Conservation (phyloP, 2,888 invertebrate genomes). For the Andricus quercusramuli region DNA sequence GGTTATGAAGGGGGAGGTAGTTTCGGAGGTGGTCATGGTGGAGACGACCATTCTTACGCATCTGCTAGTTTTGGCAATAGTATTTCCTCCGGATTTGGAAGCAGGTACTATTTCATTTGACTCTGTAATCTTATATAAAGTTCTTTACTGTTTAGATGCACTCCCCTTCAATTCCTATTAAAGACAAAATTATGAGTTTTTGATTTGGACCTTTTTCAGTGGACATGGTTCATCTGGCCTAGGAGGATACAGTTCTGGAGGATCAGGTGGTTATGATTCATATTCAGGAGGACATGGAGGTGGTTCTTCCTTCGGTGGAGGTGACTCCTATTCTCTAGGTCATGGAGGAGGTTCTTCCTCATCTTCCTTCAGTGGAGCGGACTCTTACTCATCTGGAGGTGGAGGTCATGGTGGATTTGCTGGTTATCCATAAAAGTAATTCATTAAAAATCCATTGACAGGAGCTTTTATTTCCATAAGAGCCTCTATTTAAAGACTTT, state of each 20-base stretch:
- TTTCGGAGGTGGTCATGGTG: slow-evolving; percentile 34
- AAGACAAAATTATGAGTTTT: background rate
- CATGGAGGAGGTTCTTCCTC: slow-evolving; percentile 37
- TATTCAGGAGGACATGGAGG: slow-evolving; percentile 26
- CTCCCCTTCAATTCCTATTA: too few species aligned
- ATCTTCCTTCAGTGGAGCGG: slow-evolving; percentile 45
- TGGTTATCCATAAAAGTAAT: slow-evolving; percentile 52
- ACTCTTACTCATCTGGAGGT: slow-evolving; percentile 49
- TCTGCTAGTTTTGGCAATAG: slow-evolving; percentile 42
- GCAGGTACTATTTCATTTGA: background rate
- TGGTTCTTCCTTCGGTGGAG: slow-evolving; percentile 47
- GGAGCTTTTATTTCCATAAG: background rate
- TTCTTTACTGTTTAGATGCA: too few species aligned
- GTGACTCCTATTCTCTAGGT: slow-evolving; percentile 48
- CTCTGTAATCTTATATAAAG: too few species aligned
- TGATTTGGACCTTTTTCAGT: slow-evolving; percentile 5
- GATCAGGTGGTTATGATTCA: slow-evolving; percentile 17
- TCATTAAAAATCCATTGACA: background rate
- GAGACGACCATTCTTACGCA: slow-evolving; percentile 40
- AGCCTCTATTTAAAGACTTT: slow-evolving; percentile 1
- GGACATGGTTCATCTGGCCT: slow-evolving; percentile 38
- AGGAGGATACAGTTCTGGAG: slow-evolving; percentile 39
- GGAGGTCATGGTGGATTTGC: slow-evolving; percentile 46
- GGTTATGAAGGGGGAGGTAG: slow-evolving; percentile 18
- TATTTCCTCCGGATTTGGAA: slow-evolving; percentile 12